phyloP scores from a whole-genome alignment of 2,797 vertebrate species.

The Spea hammondii region DNA sequence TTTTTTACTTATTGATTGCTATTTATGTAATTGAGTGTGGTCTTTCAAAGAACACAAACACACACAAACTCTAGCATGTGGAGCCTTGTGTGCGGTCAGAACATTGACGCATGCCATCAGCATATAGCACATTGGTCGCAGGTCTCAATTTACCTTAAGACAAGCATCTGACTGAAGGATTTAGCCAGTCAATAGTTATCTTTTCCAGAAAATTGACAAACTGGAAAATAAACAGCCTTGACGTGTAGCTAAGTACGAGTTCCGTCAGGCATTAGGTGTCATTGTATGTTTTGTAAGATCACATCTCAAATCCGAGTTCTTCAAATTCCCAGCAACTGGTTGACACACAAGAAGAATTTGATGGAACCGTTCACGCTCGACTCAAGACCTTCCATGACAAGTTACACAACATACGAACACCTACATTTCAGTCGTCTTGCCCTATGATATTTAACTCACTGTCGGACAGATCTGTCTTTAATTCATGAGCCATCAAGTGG shows the following conservation, averaged over 20 bases:
- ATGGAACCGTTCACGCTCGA: background rate
- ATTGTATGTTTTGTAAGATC: slow-evolving; percentile 55
- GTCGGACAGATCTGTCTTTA: background rate
- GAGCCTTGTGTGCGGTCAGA: no score
- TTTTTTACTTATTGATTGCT: no score
- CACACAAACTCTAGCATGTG: no score
- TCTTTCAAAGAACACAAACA: no score
- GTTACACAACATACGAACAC: slow-evolving; percentile 3
- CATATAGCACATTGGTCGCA: background rate
- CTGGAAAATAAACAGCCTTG: slow-evolving; percentile 69
- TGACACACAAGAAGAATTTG: background rate
- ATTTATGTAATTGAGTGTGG: no score
- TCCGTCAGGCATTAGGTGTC: slow-evolving; percentile 61
- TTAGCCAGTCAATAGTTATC: slow-evolving; percentile 71
- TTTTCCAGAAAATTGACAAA: slow-evolving; percentile 63
- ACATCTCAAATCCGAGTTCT: slow-evolving; percentile 53
- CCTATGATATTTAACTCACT: background rate
- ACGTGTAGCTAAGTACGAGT: slow-evolving; percentile 60
- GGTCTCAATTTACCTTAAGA: background rate
- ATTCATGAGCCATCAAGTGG: no score
- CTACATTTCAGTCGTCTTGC: background rate
- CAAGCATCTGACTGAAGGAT: slow-evolving; percentile 63
- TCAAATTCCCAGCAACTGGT: slow-evolving; percentile 12
- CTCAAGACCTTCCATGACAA: background rate
- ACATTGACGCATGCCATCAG: background rate